A percentile compares a stretch with the other conserved stretches of the same genome.
Evolutionary conservation across 2,888 invertebrate genomes (phyloP).

Genomic region (Cephus rjabovi): DNA sequence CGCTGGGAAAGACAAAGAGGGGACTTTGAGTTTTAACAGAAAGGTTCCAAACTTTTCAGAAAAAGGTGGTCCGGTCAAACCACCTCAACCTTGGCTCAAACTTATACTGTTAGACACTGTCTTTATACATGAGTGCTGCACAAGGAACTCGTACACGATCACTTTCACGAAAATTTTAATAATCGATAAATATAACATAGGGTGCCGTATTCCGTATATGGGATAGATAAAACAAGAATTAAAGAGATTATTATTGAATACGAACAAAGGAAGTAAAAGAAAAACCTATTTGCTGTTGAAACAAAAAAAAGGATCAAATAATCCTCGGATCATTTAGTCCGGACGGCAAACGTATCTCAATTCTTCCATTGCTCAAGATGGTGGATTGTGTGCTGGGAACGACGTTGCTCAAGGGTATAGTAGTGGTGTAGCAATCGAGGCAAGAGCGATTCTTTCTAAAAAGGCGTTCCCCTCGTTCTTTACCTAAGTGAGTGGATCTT

Average conservation of each 20-base stretch:
- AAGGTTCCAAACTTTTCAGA: background rate
- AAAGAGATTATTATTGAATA: background rate
- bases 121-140: too few species aligned
- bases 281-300: background rate
- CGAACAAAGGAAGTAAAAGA: background rate
- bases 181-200: too few species aligned
- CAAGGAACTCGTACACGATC: too few species aligned
- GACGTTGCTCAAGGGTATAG: background rate
- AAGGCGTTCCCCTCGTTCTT: background rate
- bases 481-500: background rate
- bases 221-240: background rate
- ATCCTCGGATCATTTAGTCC: background rate
- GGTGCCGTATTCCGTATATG: too few species aligned
- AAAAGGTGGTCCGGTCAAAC: background rate
- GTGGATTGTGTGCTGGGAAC: background rate
- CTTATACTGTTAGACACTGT: too few species aligned
- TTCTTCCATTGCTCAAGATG: background rate
- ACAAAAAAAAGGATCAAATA: background rate
- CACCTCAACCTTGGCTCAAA: too few species aligned
- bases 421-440: background rate
- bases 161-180: too few species aligned
- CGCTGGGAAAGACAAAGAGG: background rate
- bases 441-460: constrained; percentile 1
- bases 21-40: background rate
- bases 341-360: background rate